Evolutionary conservation across 2,113 vertebrate genomes (phyloP), one percentile per base, ranked within the genome.

Genomic region (Orcinus orca): DNA sequence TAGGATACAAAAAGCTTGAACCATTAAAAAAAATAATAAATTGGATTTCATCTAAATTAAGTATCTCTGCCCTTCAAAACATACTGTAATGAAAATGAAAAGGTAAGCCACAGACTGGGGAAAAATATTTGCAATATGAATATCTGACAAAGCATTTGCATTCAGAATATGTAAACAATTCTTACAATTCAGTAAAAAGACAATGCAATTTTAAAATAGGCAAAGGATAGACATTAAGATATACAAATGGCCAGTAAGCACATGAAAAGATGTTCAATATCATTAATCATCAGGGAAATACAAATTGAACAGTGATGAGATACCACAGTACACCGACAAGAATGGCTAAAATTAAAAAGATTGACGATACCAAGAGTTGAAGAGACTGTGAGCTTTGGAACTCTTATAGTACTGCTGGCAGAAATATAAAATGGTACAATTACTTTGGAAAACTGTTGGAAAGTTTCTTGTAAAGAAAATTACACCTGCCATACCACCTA

Each of bases 101-200:
- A 67, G 38, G 25, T 33, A 92, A 74, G n/a, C 68, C 62, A 91
- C 38, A 92, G 29, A 65, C 65, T 58, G 26, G 55, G 77, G 44
- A 13, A 86, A 94, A 55, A 23, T 55, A 88, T 67, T 93, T 92
- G 29, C 18, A 88, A 20, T 83, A 36, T 77, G 31, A 89, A 13
- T 63, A 17, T 88, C 26, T 92, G 70, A 74, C 82, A 85, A 88
- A 88, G 26, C 41, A 10, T 31, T 65, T 86, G 20, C 29, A 73
- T 29, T 8, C 44, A 93, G 77, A 79, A 65, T 62, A 79, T 86
- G 26, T 85, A 41, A 62, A 93, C 53, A 93, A 58, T 80, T 88
- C 50, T 76, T 84, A 76, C 6, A 93, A 80, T n/a, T 96, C 68
- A 88, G 36, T 62, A 41, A 63, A 93, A 97, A 88, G 31, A 44